Percentiles rank a stretch among this genome's conserved stretches.
phyloP scores from a whole-genome alignment of 2,797 vertebrate genomes.

The Gallinago stenura region DNA sequence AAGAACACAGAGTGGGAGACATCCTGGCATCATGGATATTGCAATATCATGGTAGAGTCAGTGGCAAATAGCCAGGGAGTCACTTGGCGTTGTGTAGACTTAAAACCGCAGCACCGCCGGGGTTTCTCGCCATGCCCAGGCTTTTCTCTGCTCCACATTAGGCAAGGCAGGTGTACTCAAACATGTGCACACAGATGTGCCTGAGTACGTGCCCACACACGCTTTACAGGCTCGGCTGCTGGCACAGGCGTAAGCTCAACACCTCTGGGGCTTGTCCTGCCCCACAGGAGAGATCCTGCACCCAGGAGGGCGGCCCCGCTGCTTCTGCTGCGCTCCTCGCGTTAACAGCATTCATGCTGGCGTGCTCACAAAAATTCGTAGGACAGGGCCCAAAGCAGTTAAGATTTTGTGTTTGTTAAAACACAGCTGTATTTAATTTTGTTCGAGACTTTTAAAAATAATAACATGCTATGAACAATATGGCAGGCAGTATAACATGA shows the following conservation, averaged over 20 bases:
- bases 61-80: accelerated
- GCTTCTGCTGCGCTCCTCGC: background rate
- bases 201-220: background rate
- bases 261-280: background rate
- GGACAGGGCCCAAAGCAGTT: background rate
- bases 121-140: accelerated
- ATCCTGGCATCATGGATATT: background rate
- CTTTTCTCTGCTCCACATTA: accelerated
- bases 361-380: background rate
- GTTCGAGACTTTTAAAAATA: background rate
- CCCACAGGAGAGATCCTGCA: background rate
- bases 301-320: accelerated
- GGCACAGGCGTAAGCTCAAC: background rate
- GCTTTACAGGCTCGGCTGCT: background rate
- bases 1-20: background rate
- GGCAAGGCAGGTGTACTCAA: background rate
- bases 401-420: background rate
- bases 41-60: background rate
- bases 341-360: background rate
- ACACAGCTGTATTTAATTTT: background rate
- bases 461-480: background rate
- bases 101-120: accelerated
- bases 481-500: background rate
- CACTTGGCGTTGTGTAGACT: background rate
- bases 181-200: background rate